Evolutionary conservation across 2,888 invertebrate species (phyloP).

Genomic region (Zaprionus lineosus): DNA sequence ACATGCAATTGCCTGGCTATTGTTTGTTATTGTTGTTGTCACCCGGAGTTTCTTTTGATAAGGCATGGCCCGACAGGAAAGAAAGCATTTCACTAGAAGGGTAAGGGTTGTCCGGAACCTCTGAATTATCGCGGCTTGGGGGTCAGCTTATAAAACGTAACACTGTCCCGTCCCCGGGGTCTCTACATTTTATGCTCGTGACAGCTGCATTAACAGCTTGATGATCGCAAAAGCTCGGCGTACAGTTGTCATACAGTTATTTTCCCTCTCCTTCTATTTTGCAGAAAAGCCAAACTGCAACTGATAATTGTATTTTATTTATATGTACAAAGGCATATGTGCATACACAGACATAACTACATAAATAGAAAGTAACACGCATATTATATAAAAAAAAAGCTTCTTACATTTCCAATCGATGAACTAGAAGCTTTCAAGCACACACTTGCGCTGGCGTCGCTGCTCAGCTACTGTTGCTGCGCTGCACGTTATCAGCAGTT

Average conservation of each 20-base stretch:
- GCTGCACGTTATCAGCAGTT: conserved; percentile 61
- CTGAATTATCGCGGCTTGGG: conserved; percentile 8
- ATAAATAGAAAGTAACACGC: too few species aligned
- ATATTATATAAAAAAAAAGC: conserved; percentile 1
- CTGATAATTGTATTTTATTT: too few species aligned
- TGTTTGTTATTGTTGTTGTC: conserved; percentile 32
- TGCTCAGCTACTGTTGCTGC: conserved; percentile 6
- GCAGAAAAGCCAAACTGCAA: too few species aligned
- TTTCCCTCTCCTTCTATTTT: too few species aligned
- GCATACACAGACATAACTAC: neutral
- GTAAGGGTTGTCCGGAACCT: conserved; percentile 32
- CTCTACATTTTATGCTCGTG: neutral
- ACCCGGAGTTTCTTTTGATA: conserved; percentile 28
- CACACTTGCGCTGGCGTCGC: conserved; percentile 1
- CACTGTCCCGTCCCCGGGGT: too few species aligned
- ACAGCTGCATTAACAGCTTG: neutral
- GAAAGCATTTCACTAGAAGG: conserved; percentile 55
- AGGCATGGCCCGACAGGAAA: conserved; percentile 40
- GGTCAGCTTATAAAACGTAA: too few species aligned
- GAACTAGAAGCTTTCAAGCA: conserved; percentile 11
- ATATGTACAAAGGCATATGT: too few species aligned
- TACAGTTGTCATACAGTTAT: too few species aligned
- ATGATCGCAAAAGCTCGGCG: neutral
- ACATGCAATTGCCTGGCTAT: conserved; percentile 18
- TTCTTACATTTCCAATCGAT: neutral